Percentiles rank a stretch among this genome's conserved stretches.
phyloP scores from a whole-genome alignment of 1,140 invertebrate species.

The Ceratoteleas bidentatus region DNA sequence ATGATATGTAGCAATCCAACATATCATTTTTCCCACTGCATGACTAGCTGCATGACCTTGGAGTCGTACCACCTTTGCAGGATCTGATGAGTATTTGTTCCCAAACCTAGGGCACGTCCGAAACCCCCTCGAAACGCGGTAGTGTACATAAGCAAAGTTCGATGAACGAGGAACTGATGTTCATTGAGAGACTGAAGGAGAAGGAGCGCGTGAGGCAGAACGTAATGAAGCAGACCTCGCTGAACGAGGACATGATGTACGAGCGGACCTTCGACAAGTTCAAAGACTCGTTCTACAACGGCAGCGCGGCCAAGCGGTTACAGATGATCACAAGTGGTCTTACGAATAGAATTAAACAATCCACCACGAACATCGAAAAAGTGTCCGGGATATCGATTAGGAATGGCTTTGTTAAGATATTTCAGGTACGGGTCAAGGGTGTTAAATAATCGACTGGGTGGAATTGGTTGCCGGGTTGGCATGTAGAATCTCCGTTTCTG shows the following conservation, averaged over 20 bases:
- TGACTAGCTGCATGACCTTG: too few species aligned
- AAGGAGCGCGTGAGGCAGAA: constrained; percentile 91
- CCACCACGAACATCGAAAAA: constrained; percentile 90
- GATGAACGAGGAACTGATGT: constrained; percentile 94
- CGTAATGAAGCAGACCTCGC: constrained; percentile 93
- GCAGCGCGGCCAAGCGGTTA: constrained; percentile 88
- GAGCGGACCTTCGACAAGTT: constrained; percentile 87
- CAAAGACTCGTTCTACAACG: constrained; percentile 87
- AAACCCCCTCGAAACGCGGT: constrained; percentile 78
- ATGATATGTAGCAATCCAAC: too few species aligned
- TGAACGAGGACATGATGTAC: constrained; percentile 93
- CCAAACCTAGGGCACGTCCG: constrained; percentile 28
- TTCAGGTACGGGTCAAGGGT: constrained; percentile 80
- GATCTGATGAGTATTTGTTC: too few species aligned
- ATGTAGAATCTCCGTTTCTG: not conserved
- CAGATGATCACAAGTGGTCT: constrained; percentile 92
- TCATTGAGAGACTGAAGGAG: constrained; percentile 89
- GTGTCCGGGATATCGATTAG: constrained; percentile 85
- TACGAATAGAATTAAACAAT: constrained; percentile 89
- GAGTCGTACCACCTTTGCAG: too few species aligned
- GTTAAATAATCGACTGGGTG: not conserved
- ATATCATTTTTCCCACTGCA: not conserved
- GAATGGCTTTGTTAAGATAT: constrained; percentile 87
- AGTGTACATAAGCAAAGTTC: constrained; percentile 92
- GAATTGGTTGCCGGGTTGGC: too few species aligned